Conservation (phyloP, 2,797 vertebrate species). For the Limnodromus scolopaceus region DNA sequence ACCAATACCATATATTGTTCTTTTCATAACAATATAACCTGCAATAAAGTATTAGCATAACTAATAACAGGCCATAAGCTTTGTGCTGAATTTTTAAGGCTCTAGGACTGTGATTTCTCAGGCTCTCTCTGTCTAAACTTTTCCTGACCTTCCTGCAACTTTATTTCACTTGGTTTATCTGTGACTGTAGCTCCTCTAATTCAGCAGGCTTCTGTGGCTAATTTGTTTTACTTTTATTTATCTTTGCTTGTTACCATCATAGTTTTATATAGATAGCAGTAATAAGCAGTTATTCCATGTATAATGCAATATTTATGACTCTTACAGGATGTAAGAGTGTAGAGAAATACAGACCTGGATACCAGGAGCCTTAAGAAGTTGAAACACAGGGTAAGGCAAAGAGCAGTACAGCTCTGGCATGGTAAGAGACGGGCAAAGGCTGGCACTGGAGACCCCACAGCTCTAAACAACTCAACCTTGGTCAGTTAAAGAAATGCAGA, state of each 20-base stretch:
- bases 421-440: background rate
- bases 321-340: background rate
- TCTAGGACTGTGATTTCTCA: background rate
- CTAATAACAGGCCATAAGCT: background rate
- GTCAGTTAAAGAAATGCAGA: background rate
- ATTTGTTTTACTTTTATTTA: background rate
- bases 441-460: background rate
- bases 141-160: background rate
- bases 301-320: background rate
- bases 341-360: background rate
- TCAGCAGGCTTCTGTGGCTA: background rate
- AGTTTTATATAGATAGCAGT: background rate
- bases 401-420: background rate
- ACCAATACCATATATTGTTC: background rate
- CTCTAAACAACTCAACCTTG: background rate
- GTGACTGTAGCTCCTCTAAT: background rate
- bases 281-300: background rate
- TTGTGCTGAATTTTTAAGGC: background rate
- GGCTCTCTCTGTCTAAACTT: background rate
- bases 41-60: background rate
- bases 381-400: fast-evolving
- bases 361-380: background rate
- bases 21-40: background rate
- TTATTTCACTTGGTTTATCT: background rate
- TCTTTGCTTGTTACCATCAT: background rate